Conservation (phyloP, 2,113 vertebrate species). For the Galemys pyrenaicus region DNA sequence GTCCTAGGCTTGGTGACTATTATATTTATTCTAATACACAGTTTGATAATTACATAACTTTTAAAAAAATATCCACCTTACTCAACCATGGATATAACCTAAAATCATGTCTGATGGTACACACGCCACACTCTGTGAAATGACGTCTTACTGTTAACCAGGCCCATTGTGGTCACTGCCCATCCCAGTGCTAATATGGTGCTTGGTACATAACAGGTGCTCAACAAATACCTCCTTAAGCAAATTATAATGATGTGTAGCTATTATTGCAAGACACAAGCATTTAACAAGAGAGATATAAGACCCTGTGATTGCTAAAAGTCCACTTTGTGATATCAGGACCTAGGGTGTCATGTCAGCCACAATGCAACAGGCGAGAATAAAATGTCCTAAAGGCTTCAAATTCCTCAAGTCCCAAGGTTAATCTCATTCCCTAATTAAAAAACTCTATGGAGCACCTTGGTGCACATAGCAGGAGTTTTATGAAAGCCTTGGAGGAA, state of each 20-base stretch:
- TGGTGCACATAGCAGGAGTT: neutral
- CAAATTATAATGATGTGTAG: neutral
- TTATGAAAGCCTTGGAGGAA: neutral
- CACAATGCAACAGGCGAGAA: neutral
- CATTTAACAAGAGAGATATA: slow-evolving; percentile 31
- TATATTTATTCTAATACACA: neutral
- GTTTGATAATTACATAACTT: neutral
- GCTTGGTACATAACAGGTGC: neutral
- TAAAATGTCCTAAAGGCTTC: neutral
- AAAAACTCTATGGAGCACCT: neutral
- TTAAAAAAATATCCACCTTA: neutral
- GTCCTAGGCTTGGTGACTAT: neutral
- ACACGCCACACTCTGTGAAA: neutral
- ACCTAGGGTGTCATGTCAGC: neutral
- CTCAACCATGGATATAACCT: neutral
- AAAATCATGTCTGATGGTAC: neutral
- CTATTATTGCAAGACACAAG: neutral
- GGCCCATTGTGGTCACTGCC: neutral
- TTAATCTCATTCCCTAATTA: slow-evolving; percentile 3
- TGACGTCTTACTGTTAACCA: neutral
- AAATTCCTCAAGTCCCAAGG: slow-evolving; percentile 30
- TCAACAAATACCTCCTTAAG: neutral
- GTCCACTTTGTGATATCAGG: neutral
- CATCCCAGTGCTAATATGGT: neutral
- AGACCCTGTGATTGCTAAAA: neutral